Conservation (phyloP, 2,888 invertebrate species). For the Mythimna impura region DNA sequence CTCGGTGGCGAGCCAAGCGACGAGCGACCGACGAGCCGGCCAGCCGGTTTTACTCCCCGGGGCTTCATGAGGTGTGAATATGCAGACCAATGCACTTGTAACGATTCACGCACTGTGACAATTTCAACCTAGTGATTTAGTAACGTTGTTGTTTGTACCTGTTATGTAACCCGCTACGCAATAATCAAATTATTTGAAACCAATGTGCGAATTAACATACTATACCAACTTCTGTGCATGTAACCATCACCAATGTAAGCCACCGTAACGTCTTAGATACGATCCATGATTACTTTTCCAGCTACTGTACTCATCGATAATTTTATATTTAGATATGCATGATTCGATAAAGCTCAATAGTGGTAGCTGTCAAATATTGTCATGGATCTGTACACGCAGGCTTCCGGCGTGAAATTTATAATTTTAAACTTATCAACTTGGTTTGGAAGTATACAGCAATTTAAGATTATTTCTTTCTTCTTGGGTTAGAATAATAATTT, state of each 20-base stretch:
- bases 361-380: constrained; percentile 77
- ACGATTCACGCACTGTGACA: constrained; percentile 77
- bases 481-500: constrained; percentile 70
- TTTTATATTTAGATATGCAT: constrained; percentile 76
- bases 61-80: constrained; percentile 86
- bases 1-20: constrained; percentile 49
- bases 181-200: constrained; percentile 25
- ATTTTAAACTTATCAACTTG: constrained; percentile 78
- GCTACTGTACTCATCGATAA: constrained; percentile 64
- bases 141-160: constrained; percentile 42
- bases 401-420: constrained; percentile 84
- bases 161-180: constrained; percentile 36
- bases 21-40: constrained; percentile 42
- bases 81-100: constrained; percentile 76
- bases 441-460: constrained; percentile 70
- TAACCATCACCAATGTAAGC: constrained; percentile 21
- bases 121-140: constrained; percentile 70
- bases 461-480: constrained; percentile 61
- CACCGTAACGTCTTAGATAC: constrained; percentile 29
- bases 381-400: constrained; percentile 70
- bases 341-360: constrained; percentile 68
- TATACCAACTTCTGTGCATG: constrained; percentile 3
- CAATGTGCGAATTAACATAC: constrained; percentile 22
- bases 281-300: constrained; percentile 53
- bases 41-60: constrained; percentile 81